These are phyloP conservation scores for Distichodus sexfasciatus DNA, from an alignment of 2,797 vertebrate species.

Conservation along the genomic window DNA sequence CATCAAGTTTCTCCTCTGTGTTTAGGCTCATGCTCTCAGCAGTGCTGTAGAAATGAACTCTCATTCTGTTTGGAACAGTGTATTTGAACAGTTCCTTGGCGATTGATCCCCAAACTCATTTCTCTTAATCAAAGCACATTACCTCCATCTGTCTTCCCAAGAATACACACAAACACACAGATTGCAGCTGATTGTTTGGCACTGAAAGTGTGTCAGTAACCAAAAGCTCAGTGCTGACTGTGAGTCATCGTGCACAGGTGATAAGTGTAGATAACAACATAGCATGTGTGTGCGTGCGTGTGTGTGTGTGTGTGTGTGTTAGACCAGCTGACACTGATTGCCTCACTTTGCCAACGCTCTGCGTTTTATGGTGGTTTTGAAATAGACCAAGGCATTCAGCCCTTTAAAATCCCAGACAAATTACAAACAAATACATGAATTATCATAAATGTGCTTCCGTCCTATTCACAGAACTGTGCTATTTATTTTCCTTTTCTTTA, in stretches of 20 bases:
- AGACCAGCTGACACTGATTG: not conserved
- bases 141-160: slow-evolving; percentile 18
- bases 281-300: too few relatives aligned
- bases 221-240: too few relatives aligned
- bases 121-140: slow-evolving; percentile 21
- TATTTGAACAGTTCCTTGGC: too few relatives aligned
- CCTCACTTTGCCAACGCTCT: slow-evolving; percentile 42
- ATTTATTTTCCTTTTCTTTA: slow-evolving; percentile 33
- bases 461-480: too few relatives aligned
- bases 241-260: not conserved
- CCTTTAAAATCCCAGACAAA: too few relatives aligned
- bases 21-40: slow-evolving; percentile 2
- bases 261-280: not conserved
- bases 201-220: not conserved
- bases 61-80: too few relatives aligned
- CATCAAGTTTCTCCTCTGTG: slow-evolving; percentile 2
- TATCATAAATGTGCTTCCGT: not conserved
- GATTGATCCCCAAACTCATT: slow-evolving; percentile 15
- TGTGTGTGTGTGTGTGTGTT: too few relatives aligned
- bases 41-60: not conserved
- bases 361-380: too few relatives aligned
- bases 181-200: not conserved
- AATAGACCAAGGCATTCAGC: too few relatives aligned
- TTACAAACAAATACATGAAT: not conserved
- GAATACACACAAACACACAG: not conserved